Evolutionary conservation across 2,797 vertebrate genomes (phyloP).

Genomic region (Erethizon dorsatum): DNA sequence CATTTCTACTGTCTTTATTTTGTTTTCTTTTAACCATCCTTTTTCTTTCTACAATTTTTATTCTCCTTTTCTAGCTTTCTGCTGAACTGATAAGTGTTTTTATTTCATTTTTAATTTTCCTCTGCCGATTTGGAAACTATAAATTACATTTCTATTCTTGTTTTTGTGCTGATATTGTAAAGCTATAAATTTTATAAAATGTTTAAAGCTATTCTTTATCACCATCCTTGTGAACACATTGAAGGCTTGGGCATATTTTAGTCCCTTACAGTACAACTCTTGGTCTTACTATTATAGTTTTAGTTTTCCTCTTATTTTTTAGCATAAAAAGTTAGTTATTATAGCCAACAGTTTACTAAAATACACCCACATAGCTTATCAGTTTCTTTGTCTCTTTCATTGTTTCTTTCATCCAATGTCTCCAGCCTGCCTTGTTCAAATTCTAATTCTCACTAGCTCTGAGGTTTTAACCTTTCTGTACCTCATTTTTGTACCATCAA

Average conservation of each 20-base stretch:
- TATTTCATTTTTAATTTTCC: constrained; percentile 54
- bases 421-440: background rate
- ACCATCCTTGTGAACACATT: background rate
- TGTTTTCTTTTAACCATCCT: constrained; percentile 18
- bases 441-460: background rate
- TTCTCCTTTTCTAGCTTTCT: constrained; percentile 47
- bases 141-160: constrained; percentile 14
- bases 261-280: background rate
- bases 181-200: background rate
- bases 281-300: background rate
- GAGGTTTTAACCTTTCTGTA: background rate
- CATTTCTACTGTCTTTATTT: constrained; percentile 23
- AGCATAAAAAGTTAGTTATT: constrained; percentile 1
- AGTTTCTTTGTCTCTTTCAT: background rate
- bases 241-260: background rate
- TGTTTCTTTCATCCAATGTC: background rate
- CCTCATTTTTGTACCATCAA: background rate
- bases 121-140: constrained; percentile 27
- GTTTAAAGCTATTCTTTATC: background rate
- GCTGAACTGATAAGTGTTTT: background rate
- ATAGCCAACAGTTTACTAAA: constrained; percentile 27
- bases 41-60: constrained; percentile 20
- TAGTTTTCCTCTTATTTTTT: constrained; percentile 27
- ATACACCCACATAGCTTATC: background rate
- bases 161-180: constrained; percentile 19